Evolutionary conservation across 1,140 invertebrate genomes (phyloP), one percentile per base, ranked within the genome.

Genomic region (Pissodes strobi): DNA sequence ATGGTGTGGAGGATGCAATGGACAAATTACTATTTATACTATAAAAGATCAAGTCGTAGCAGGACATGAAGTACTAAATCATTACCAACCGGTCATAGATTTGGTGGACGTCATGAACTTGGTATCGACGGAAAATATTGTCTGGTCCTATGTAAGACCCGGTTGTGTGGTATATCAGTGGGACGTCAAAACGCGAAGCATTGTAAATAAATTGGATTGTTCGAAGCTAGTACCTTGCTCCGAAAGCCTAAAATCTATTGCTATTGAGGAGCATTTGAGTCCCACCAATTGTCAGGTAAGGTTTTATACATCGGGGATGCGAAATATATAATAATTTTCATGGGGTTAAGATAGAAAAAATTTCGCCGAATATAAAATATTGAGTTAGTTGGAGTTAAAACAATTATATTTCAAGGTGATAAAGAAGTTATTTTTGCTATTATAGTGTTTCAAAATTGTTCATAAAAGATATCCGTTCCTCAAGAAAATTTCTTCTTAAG

Each of bases 201-300:
- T 93, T 57, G 76, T 90, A 1, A 91, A 92, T 69, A 90, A 92
- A 69, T 79, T 97, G 43, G 93, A 97, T 78, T 95, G 93, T 81
- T 94, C 92, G 1, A 95, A 95, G 79, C 80, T 97, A 52, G 88
- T 91, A 49, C 94, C 94, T 12, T 95, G 93, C 74, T 94, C 92
- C 1, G 94, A 97, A 78, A 94, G 91, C 71, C 79, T 97, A 12
- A 91, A 94, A 72, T 94, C 93, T 10, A 95, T 95, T 57, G 89
- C 91, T 25, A 92, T 95, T 66, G 94, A 97, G 77, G 92, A 95
- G 72, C 89, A 90, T 74, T 82, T 93, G 0, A 91, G 87, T 41
- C 87, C 87, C 2, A 89, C 88, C 23, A 85, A 88, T 68, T 93
- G 91, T 72, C 88, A 92, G 76, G 87, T 90, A 79, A 76, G 77